Percentiles rank a stretch among this genome's conserved stretches.
These are phyloP conservation scores for Caenorhabditis becei DNA, from an alignment of 2,888 invertebrate species.

Conservation along the genomic window DNA sequence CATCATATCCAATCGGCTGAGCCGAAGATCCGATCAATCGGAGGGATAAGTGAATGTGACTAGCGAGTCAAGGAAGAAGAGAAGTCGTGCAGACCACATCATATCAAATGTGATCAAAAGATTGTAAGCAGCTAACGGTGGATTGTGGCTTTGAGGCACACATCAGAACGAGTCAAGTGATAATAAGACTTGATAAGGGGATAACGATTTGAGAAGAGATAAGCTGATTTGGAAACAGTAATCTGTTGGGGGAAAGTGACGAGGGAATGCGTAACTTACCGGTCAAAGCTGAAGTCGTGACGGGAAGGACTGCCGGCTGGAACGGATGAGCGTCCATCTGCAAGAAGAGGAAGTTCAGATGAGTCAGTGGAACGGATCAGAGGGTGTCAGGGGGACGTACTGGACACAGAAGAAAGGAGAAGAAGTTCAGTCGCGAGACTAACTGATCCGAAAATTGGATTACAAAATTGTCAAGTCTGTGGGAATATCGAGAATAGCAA, in stretches of 20 bases:
- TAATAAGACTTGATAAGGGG: neutral
- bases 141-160: neutral
- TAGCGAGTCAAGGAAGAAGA: neutral
- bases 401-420: too few species aligned
- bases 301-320: neutral
- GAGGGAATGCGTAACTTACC: conserved; percentile 21
- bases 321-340: conserved; percentile 41
- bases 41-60: neutral
- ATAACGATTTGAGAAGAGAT: neutral
- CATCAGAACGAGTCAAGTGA: conserved; percentile 22
- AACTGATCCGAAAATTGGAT: too few species aligned
- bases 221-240: conserved; percentile 11
- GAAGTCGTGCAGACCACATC: conserved; percentile 7
- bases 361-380: neutral
- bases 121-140: conserved; percentile 8
- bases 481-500: too few species aligned
- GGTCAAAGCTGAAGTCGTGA: conserved; percentile 27
- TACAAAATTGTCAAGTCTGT: too few species aligned
- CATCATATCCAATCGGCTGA: conserved; percentile 8
- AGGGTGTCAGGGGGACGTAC: too few species aligned
- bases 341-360: conserved; percentile 1
- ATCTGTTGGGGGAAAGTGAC: neutral
- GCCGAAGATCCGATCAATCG: neutral
- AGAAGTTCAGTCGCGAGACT: too few species aligned
- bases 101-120: conserved; percentile 16